Base-by-base conservation (phyloP, 2,113 vertebrate species). In the Cathartes aura region DNA sequence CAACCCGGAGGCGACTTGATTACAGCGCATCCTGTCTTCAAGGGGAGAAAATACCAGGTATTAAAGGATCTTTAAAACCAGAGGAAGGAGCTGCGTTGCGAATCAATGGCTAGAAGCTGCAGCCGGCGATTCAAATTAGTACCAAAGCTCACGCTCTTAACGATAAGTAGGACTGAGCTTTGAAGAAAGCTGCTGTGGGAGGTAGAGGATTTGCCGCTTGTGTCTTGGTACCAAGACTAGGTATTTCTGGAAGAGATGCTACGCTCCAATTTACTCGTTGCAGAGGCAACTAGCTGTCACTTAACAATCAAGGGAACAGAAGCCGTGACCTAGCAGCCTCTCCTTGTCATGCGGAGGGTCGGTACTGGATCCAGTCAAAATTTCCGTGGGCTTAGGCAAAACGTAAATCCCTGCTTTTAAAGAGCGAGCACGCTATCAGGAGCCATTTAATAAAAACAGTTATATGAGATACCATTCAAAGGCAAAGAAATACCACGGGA, bases 351-450 rank as follows among this genome's bases (percentile, higher is more conserved):
- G n/a, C 50, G 13, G 60, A n/a, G 4, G 48, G n/a, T n/a, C 5
- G 4, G 22, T 8, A 9, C 23, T 5, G 30, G 22, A 24, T 23
- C 62, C 8, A 6, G 71, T 45, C 8, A 6, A 63, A 68, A 48
- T 15, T 11, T 15, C 29, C 26, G 34, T 12, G 34, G 40, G 15
- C 22, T 55, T 19, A 29, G 34, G 9, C 6, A 32, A 36, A 52
- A 32, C 0, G 0, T 16, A 43, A 50, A 42, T 4, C 30, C 20
- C 6, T 5, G 27, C 4, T 74, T 73, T 29, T 52, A 34, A 82
- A 45, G 36, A 20, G 11, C 1, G 0, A 15, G 45, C 1, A 5
- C 2, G 21, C 32, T 26, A 2, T 12, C 10, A 59, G 27, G 38
- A 43, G 53, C 29, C 43, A 23, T 30, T 47, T 20, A 36, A 58